A percentile compares a stretch with the other conserved stretches of the same genome.
These are phyloP conservation scores for Brachionus rotundiformis DNA, from an alignment of 1,140 invertebrate species.

Conservation along the genomic window DNA sequence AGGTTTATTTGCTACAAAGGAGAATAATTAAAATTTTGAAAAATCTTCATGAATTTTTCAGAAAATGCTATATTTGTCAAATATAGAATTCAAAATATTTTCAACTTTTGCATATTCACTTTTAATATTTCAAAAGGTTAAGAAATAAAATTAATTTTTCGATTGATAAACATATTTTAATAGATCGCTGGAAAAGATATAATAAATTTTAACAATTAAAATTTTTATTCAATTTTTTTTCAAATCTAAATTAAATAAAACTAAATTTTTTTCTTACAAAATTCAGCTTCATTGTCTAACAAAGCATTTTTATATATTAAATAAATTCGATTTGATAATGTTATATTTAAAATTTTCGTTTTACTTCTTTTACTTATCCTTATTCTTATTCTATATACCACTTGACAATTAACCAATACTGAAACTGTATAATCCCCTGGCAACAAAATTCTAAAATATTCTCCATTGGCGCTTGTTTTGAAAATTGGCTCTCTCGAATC, in stretches of 20 bases:
- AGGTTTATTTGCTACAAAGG: too few species aligned
- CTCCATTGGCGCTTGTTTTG: slow-evolving; percentile 33
- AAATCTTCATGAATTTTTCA: too few species aligned
- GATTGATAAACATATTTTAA: too few species aligned
- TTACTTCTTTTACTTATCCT: not conserved
- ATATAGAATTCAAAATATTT: too few species aligned
- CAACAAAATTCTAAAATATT: slow-evolving; percentile 45
- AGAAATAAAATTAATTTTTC: too few species aligned
- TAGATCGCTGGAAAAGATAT: too few species aligned
- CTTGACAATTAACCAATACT: slow-evolving; percentile 13
- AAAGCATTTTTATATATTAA: not conserved
- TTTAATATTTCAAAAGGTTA: too few species aligned
- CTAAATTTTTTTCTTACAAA: slow-evolving; percentile 3
- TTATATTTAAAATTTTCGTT: not conserved
- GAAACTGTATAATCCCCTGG: not conserved
- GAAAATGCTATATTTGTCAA: too few species aligned
- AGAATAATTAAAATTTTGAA: too few species aligned
- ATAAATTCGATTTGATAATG: not conserved
- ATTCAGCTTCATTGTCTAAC: not conserved
- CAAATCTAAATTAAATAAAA: too few species aligned
- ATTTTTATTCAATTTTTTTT: not conserved
- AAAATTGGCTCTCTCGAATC: slow-evolving; percentile 13
- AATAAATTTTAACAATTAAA: too few species aligned
- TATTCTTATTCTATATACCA: not conserved
- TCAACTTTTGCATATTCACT: too few species aligned